phyloP scores from a whole-genome alignment of 2,113 vertebrate genomes.

The Myanophis thanlyinensis region DNA sequence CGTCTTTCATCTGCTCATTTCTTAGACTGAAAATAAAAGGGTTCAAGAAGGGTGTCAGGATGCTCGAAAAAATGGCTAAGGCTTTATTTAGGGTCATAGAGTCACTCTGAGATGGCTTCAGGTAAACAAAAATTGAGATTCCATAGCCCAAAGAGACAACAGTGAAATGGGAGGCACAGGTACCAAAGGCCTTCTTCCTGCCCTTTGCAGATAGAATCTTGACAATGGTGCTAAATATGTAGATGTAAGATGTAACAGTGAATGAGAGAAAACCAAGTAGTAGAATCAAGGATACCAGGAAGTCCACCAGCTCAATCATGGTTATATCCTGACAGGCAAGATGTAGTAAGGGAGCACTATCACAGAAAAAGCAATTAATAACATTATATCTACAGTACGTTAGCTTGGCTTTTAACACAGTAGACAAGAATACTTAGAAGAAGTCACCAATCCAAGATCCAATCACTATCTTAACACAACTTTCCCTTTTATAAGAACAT shows the following conservation, averaged over 20 bases:
- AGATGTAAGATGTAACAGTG: constrained; percentile 19
- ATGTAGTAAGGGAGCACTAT: constrained; percentile 34
- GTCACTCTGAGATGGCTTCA: constrained; percentile 30
- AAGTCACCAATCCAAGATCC: constrained; percentile 42
- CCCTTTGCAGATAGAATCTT: constrained; percentile 35
- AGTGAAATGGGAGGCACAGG: constrained; percentile 35
- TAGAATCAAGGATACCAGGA: constrained; percentile 19
- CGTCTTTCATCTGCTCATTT: constrained; percentile 11
- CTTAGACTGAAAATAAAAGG: constrained; percentile 35
- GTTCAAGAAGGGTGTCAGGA: constrained; percentile 29
- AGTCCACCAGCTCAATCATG: constrained; percentile 23
- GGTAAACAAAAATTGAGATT: constrained; percentile 41
- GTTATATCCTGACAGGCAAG: constrained; percentile 30
- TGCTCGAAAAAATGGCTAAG: constrained; percentile 30
- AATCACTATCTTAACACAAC: constrained; percentile 20
- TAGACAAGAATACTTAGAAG: constrained; percentile 31
- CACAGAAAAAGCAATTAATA: constrained; percentile 38
- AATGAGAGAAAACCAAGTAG: constrained; percentile 36
- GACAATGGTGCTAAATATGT: constrained; percentile 23
- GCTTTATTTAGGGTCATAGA: constrained; percentile 21
- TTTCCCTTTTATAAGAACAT: neutral
- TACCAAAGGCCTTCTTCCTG: constrained; percentile 44
- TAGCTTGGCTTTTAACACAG: constrained; percentile 27
- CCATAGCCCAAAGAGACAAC: constrained; percentile 30
- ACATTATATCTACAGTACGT: constrained; percentile 23